These are phyloP conservation scores for Calosoma granatense DNA, from an alignment of 1,140 invertebrate species.

Conservation along the genomic window DNA sequence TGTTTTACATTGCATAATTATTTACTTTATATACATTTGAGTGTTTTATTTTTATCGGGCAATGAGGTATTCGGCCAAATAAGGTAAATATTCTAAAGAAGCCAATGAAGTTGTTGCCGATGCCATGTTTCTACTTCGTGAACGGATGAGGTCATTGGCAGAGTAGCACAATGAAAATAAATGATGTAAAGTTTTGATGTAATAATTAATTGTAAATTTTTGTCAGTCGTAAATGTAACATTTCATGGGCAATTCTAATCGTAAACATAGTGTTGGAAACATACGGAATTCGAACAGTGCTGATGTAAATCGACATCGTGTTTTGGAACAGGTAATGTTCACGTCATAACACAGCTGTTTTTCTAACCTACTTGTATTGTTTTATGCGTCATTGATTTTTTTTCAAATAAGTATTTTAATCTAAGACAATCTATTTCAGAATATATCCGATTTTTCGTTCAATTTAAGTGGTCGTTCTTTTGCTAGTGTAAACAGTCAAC, in stretches of 20 bases:
- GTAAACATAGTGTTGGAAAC: neutral
- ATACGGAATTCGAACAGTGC: neutral
- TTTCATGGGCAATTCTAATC: neutral
- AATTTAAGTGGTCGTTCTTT: constrained; percentile 41
- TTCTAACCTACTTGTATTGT: neutral
- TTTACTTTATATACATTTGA: no score
- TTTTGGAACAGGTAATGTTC: neutral
- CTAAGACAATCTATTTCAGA: constrained; percentile 30
- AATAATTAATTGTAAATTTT: no score
- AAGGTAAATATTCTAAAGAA: no score
- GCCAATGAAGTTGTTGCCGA: no score
- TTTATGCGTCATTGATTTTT: neutral
- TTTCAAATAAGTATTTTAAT: neutral
- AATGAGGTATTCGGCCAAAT: no score
- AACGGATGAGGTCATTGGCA: neutral
- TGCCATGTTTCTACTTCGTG: neutral
- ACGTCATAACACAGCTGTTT: neutral
- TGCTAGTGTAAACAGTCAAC: constrained; percentile 37
- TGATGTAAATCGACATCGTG: neutral
- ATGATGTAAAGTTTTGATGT: neutral
- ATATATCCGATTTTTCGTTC: constrained; percentile 39
- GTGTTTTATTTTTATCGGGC: no score
- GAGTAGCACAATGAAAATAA: neutral
- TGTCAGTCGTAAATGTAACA: no score
- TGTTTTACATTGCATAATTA: no score